These are phyloP conservation scores for Thaumatotibia leucotreta DNA, from an alignment of 1,140 invertebrate species.

Conservation along the genomic window DNA sequence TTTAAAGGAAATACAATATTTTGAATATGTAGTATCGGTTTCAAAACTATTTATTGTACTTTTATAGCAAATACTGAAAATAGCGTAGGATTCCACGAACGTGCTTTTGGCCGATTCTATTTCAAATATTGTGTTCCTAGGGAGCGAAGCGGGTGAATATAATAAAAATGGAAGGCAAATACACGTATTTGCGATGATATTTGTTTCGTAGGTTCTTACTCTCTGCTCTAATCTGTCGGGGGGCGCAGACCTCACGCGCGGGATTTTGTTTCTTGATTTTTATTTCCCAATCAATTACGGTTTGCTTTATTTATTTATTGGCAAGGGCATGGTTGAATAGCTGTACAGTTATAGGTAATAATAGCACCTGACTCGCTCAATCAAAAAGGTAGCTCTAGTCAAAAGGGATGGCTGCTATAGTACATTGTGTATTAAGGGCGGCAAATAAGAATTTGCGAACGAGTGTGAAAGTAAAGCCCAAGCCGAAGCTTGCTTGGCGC, in stretches of 20 bases:
- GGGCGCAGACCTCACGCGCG: slow-evolving; percentile 48
- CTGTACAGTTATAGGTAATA: not conserved
- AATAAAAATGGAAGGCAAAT: slow-evolving; percentile 69
- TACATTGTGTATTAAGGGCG: too few relatives aligned
- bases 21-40: too few relatives aligned
- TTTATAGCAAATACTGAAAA: not conserved
- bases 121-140: slow-evolving; percentile 37
- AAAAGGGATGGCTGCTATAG: too few relatives aligned
- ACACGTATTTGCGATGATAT: slow-evolving; percentile 65
- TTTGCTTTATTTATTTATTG: not conserved
- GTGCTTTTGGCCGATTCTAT: slow-evolving; percentile 30
- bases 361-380: too few relatives aligned
- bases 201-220: slow-evolving; percentile 59
- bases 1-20: too few relatives aligned
- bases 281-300: slow-evolving; percentile 14
- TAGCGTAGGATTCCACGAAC: slow-evolving; percentile 15
- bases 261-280: slow-evolving; percentile 66
- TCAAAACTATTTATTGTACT: not conserved
- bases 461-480: too few relatives aligned
- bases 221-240: slow-evolving; percentile 61
- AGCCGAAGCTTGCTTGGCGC: too few relatives aligned
- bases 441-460: too few relatives aligned
- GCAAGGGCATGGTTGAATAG: not conserved
- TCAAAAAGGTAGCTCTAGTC: too few relatives aligned
- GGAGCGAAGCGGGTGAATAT: slow-evolving; percentile 44